Percentiles rank a stretch among this genome's conserved stretches.
Evolutionary conservation across 2,113 vertebrate species (phyloP).

Genomic region (Onychorhynchus coronatus): DNA sequence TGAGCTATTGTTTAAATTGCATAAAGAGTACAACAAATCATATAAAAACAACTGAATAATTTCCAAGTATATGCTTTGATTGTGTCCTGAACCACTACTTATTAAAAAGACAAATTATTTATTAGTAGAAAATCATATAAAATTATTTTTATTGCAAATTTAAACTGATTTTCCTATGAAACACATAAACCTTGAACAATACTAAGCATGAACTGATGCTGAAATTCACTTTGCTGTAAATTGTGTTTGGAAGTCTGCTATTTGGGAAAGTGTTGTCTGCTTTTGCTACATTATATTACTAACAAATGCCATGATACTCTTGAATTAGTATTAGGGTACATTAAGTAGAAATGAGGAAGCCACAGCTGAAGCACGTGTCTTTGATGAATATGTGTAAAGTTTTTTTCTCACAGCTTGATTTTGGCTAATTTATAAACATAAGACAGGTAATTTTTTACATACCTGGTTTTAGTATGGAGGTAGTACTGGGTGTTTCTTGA

Average conservation of each 20-base stretch:
- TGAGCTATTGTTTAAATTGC: neutral
- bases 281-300: neutral
- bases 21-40: neutral
- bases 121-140: neutral
- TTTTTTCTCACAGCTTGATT: neutral
- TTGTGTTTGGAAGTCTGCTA: neutral
- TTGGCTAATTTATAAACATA: neutral
- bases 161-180: neutral
- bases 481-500: neutral
- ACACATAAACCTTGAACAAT: neutral
- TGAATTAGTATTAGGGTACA: neutral
- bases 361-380: neutral
- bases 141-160: neutral
- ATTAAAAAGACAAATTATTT: neutral
- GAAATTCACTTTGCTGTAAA: neutral
- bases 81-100: neutral
- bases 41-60: neutral
- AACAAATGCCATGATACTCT: neutral
- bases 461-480: neutral
- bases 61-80: neutral
- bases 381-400: neutral
- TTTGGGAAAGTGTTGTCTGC: neutral
- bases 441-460: neutral
- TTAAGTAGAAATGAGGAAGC: neutral
- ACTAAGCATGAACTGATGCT: accelerated